Base-by-base conservation (phyloP, 2,888 invertebrate genomes). In the Agrypnus murinus region DNA sequence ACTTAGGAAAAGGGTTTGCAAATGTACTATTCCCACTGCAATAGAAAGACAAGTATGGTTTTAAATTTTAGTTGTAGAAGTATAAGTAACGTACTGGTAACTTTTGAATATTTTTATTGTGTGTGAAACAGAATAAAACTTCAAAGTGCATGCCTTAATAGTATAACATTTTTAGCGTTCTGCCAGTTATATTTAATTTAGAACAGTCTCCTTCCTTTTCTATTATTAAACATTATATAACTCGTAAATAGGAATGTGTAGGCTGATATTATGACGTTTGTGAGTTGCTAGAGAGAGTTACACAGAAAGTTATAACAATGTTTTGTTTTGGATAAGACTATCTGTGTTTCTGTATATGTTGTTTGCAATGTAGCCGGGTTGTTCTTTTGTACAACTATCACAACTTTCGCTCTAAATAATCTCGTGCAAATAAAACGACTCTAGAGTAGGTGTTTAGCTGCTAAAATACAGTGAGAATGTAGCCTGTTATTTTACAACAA, bases 311-410 rank as follows among this genome's bases (percentile, higher is more conserved):
- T 64, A 55, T 43, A 55, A 55, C 64, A 40, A 53, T 43, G 64
- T 55, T 50, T 55, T 65, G 45, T 43, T 55, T 32, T 38, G 64
- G 55, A 65, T 65, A 57, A 65, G 64, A 45, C 55, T 65, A 55
- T 65, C 43, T 55, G 43, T 57, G 64, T 40, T 40, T 32, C 53
- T 36, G 55, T 55, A 31, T 12, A n/a, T 36, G 25, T 25, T 25
- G 25, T 25, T 25, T 25, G 50, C 34, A 53, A 38, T 50, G 64
- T 50, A 50, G 40, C 48, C 36, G 38, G 12, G 36, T 5, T 17
- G 64, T 36, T 50, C 53, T 53, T 25, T 53, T 64, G 64, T 53
- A 36, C 36, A 53, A 64, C 53, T 64, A 64, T 50, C 64, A 14
- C 10, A 50, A 53, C 64, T 50, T 64, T 62, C 31, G 25, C 64